A percentile compares a stretch with the other conserved stretches of the same genome.
Conservation (phyloP, 2,888 invertebrate species). For the Spilosoma lubricipeda region DNA sequence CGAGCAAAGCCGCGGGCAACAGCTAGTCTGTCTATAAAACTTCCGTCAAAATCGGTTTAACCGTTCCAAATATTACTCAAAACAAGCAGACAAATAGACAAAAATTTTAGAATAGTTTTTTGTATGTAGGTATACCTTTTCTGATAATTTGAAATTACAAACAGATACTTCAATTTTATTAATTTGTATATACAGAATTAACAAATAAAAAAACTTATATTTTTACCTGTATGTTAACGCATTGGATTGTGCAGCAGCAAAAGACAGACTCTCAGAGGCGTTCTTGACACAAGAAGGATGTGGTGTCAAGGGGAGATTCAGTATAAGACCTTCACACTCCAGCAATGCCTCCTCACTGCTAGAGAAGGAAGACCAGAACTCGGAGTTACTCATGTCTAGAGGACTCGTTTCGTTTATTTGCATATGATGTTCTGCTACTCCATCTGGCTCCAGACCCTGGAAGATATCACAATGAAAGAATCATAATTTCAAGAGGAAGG, state of each 20-base stretch:
- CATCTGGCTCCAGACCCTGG: conserved; percentile 87
- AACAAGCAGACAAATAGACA: too few species aligned
- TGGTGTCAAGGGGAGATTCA: conserved; percentile 90
- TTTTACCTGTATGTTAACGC: conserved; percentile 89
- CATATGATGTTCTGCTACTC: conserved; percentile 88
- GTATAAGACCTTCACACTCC: conserved; percentile 90
- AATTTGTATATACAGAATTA: too few species aligned
- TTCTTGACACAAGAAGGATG: conserved; percentile 83
- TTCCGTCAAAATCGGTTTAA: too few species aligned
- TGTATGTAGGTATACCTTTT: too few species aligned
- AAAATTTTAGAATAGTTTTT: too few species aligned
- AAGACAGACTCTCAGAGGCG: conserved; percentile 74
- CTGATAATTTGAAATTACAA: too few species aligned
- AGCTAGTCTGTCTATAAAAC: too few species aligned
- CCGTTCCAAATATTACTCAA: too few species aligned
- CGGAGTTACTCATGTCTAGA: conserved; percentile 91
- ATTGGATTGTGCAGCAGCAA: conserved; percentile 85
- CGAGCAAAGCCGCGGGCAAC: too few species aligned
- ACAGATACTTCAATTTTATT: too few species aligned
- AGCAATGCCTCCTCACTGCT: conserved; percentile 92
- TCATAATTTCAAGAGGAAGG: not conserved
- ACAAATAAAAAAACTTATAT: not conserved
- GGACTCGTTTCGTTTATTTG: conserved; percentile 88
- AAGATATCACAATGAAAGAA: not conserved
- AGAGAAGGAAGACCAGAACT: conserved; percentile 93